Evolutionary conservation across 2,113 vertebrate genomes (phyloP).

Genomic region (Mesocricetus auratus): DNA sequence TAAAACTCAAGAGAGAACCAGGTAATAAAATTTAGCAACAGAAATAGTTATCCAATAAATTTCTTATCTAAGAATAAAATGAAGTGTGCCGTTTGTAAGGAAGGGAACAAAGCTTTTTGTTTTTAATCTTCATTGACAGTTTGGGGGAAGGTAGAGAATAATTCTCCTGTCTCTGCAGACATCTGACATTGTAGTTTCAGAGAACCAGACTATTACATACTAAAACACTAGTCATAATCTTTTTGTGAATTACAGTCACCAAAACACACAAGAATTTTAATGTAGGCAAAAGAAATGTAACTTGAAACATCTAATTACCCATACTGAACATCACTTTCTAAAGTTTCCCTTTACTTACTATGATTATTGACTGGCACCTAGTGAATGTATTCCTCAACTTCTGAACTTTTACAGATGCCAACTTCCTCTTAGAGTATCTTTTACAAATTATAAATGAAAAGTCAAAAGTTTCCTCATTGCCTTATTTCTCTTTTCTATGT

Average conservation of each 20-base stretch:
- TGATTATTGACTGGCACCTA: neutral
- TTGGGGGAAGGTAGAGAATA: neutral
- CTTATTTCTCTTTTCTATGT: neutral
- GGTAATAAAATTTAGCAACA: constrained; percentile 20
- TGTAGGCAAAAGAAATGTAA: constrained; percentile 25
- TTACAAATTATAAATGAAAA: constrained; percentile 54
- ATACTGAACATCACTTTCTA: neutral
- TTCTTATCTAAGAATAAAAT: constrained; percentile 29
- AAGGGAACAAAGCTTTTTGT: neutral
- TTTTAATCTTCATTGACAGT: too few relatives aligned
- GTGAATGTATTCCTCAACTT: neutral
- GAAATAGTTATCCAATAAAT: neutral
- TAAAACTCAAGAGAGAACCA: neutral
- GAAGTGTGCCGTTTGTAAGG: neutral
- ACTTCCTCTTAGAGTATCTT: constrained; percentile 15
- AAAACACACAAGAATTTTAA: constrained; percentile 44
- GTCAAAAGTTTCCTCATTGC: constrained; percentile 12
- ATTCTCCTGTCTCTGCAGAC: neutral
- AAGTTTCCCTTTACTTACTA: neutral
- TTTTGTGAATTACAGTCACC: neutral
- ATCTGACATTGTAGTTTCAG: neutral
- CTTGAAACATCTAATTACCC: neutral
- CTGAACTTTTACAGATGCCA: neutral
- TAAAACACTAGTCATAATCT: neutral
- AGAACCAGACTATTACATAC: neutral